Conservation (phyloP, 2,888 invertebrate species). For the Agriopis marginaria region DNA sequence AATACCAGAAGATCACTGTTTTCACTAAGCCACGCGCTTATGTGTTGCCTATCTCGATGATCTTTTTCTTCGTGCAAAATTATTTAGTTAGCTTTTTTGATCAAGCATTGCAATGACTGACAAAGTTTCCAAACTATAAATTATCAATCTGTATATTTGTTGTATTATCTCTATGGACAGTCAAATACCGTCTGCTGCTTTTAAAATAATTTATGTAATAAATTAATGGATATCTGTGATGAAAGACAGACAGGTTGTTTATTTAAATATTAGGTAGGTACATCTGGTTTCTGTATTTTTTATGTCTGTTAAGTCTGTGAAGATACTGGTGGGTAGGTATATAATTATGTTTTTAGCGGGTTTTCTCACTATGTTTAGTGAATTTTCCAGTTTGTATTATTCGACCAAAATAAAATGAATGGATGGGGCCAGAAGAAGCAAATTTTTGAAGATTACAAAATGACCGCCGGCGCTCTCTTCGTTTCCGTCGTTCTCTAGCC, state of each 20-base stretch:
- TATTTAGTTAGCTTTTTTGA: too few relatives aligned
- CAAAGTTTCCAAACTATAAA: background rate
- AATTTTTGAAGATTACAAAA: too few relatives aligned
- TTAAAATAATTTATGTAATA: background rate
- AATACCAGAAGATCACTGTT: too few relatives aligned
- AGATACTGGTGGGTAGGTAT: background rate
- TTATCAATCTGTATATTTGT: background rate
- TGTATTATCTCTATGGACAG: slow-evolving; percentile 4
- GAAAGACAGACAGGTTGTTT: slow-evolving; percentile 8
- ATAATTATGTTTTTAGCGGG: background rate
- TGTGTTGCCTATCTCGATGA: too few relatives aligned
- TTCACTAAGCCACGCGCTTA: too few relatives aligned
- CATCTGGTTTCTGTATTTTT: slow-evolving; percentile 4
- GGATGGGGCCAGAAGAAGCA: too few relatives aligned
- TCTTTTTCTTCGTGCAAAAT: too few relatives aligned
- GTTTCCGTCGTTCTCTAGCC: too few relatives aligned
- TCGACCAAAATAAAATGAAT: too few relatives aligned
- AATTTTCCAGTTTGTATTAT: too few relatives aligned
- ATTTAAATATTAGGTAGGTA: slow-evolving; percentile 2
- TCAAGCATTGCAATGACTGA: background rate
- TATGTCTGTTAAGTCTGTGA: background rate
- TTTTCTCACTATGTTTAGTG: background rate
- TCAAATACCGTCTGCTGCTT: background rate
- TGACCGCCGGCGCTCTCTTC: too few relatives aligned
- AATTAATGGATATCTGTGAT: slow-evolving; percentile 7